Conservation (phyloP, 2,888 invertebrate species). For the Nesidiocoris tenuis region DNA sequence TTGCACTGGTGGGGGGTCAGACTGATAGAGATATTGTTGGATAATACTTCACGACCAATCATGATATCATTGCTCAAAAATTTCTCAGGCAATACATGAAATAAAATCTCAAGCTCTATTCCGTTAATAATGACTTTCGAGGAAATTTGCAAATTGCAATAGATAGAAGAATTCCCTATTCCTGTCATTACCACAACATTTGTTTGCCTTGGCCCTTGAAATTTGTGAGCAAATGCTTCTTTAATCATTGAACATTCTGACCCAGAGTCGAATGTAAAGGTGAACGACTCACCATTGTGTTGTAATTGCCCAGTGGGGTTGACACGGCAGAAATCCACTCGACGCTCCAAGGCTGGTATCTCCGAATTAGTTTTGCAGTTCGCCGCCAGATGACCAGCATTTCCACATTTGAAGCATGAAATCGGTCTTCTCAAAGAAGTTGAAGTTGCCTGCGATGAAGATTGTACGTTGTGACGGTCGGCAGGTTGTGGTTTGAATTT, state of each 20-base stretch:
- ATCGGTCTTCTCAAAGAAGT: too few relatives aligned
- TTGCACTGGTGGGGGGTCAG: neutral
- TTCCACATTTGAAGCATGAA: too few relatives aligned
- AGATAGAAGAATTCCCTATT: neutral
- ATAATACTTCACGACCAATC: neutral
- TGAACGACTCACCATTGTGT: constrained; percentile 20
- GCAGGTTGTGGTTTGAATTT: too few relatives aligned
- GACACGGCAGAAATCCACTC: constrained; percentile 1
- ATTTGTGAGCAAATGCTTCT: neutral
- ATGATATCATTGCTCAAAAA: constrained; percentile 1
- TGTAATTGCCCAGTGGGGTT: constrained; percentile 6
- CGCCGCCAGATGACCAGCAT: too few relatives aligned
- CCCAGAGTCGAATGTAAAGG: constrained; percentile 3
- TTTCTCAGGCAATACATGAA: constrained; percentile 14
- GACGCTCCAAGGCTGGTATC: too few relatives aligned
- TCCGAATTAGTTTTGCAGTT: too few relatives aligned
- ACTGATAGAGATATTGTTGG: neutral
- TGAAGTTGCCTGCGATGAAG: too few relatives aligned
- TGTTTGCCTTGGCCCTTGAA: neutral
- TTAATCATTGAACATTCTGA: constrained; percentile 11
- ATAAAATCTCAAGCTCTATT: neutral
- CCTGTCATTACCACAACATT: neutral
- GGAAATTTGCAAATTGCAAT: neutral
- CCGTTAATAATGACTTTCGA: neutral
- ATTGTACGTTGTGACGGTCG: too few relatives aligned